Evolutionary conservation across 2,797 vertebrate species (phyloP).

Genomic region (Salmo trutta): DNA sequence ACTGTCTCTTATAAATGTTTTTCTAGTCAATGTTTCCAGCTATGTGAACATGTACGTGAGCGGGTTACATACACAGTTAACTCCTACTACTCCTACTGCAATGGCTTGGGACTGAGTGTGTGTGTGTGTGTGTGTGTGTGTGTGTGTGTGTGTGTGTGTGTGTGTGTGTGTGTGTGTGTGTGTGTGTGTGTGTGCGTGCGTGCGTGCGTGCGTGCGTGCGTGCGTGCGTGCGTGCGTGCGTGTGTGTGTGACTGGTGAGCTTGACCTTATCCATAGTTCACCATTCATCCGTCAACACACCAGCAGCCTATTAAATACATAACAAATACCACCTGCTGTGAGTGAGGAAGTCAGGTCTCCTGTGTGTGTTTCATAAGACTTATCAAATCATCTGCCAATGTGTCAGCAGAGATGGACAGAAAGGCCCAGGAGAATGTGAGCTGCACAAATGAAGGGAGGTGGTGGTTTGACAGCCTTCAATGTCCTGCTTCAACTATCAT

Average conservation of each 20-base stretch:
- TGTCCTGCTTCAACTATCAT: neutral
- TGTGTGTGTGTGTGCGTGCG: too few species aligned
- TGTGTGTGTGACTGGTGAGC: neutral
- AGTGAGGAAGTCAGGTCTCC: too few species aligned
- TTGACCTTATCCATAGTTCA: neutral
- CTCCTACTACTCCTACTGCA: too few species aligned
- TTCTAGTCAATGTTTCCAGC: too few species aligned
- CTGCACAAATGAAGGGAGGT: neutral
- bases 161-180: too few species aligned
- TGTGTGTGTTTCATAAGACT: too few species aligned
- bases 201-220: rapidly evolving
- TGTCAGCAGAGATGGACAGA: neutral
- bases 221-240: rapidly evolving
- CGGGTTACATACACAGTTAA: too few species aligned
- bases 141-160: too few species aligned
- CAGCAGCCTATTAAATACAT: neutral
- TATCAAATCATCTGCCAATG: too few species aligned
- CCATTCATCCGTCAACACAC: neutral
- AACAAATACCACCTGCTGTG: neutral
- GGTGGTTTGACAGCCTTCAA: neutral
- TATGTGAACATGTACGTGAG: too few species aligned
- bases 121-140: neutral
- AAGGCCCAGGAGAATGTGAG: neutral
- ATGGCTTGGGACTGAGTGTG: too few species aligned
- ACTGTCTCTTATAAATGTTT: too few species aligned